Base-by-base conservation (phyloP, 2,113 vertebrate genomes). In the Phaethon lepturus region DNA sequence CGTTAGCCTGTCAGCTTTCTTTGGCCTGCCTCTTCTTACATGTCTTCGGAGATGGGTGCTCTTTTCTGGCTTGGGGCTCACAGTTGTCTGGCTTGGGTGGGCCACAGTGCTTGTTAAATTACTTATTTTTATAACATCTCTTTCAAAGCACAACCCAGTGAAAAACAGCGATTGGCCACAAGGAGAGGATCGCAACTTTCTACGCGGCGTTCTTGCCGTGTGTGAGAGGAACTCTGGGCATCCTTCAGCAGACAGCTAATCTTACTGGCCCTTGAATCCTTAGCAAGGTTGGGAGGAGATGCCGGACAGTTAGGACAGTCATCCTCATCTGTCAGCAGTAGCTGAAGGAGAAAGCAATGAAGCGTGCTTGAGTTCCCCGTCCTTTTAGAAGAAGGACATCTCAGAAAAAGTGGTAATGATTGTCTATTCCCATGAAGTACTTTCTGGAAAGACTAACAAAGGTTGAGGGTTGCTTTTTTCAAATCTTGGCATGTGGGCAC, bases 141-240 rank as follows among this genome's bases (percentile, higher is more conserved):
- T 24, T 31, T 7, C 8, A 35, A 31, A 69, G 23, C 49, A 13
- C 60, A 49, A 0, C 25, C 15, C 18, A 9, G 14, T 29, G 60
- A 33, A 88, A 78, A 78, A 10, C 47, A 45, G 10, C 1, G 0
- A 1, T 66, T 52, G n/a, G 50, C 26, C 64, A 3, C 22, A 9
- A 10, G 56, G 45, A 18, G 11, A 71, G 53, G 26, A 17, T 11
- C 2, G 3, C 56, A 31, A 11, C 40, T 64, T 59, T 40, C 25
- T n/a, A 7, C 2, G 0, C 17, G 2, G 62, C 5, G 0, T 73
- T 49, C 49, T 64, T 64, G 23, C 20, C 29, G 1, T 1, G 6
- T 18, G 35, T 25, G 44, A 85, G 63, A 60, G 64, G 59, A 40
- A n/a, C 69, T 35, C 20, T n/a, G 42, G 49, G 52, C 74, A 78